These are phyloP conservation scores for Bubo blakistoni DNA, from an alignment of 2,113 vertebrate genomes.

Conservation along the genomic window DNA sequence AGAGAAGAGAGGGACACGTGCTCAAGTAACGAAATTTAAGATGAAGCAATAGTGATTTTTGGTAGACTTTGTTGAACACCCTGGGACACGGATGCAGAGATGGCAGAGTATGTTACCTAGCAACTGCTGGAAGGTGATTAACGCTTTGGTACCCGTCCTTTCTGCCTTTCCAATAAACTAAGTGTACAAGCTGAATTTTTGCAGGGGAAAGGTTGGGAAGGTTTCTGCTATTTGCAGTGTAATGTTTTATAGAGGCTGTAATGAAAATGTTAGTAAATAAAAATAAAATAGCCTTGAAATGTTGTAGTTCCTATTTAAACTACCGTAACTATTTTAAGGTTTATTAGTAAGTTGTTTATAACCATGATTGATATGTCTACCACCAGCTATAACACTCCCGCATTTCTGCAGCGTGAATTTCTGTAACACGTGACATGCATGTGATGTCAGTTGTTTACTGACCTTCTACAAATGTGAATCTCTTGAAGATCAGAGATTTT, in stretches of 20 bases:
- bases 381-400: not conserved
- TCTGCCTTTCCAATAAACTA: not conserved
- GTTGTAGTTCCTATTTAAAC: not conserved
- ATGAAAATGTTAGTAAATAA: not conserved
- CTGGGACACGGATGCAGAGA: not conserved
- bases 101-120: constrained; percentile 28
- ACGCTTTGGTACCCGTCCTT: not conserved
- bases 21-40: not conserved
- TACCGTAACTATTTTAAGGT: not conserved
- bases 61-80: not conserved
- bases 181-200: not conserved
- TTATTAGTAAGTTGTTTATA: not conserved
- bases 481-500: not conserved
- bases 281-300: not conserved
- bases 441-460: not conserved
- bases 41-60: not conserved
- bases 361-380: accelerated
- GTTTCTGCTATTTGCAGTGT: not conserved
- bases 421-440: not conserved
- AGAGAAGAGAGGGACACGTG: not conserved
- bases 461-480: not conserved
- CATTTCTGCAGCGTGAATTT: not conserved
- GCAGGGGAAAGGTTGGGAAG: not conserved
- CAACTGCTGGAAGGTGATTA: constrained; percentile 15
- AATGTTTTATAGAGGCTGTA: not conserved